Base-by-base conservation (phyloP, 2,113 vertebrate species). In the Heterotis niloticus region DNA sequence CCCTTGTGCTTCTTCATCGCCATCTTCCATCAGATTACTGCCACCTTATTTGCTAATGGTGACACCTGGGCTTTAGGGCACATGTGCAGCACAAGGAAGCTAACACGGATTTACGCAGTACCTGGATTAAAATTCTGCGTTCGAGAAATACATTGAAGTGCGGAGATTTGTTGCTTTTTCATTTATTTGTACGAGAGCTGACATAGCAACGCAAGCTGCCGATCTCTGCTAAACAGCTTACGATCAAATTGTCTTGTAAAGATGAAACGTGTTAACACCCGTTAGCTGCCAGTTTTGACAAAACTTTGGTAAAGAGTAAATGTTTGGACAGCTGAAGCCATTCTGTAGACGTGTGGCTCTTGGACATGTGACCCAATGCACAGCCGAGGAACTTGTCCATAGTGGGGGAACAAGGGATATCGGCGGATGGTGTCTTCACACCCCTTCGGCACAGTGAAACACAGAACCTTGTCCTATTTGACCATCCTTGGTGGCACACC, bases 51-150 rank as follows among this genome's bases (percentile, higher is more conserved):
- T 44, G 34, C 34, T 52, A 20, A 7, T 71, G 0, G 12, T 1
- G 10, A 51, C 4, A 5, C n/a, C 20, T 51, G 34, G 52, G 68
- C 28, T 70, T 70, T 11, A 11, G 44, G 4, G 17, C 52, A 70
- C n/a, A n/a, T 70, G 17, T 70, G 52, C 52, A 70, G 23, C 23
- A 28, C 28, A 70, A 70, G 68, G 34, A 70, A n/a, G n/a, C n/a
- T n/a, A n/a, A n/a, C n/a, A n/a, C n/a, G n/a, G n/a, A n/a, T n/a
- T n/a, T n/a, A n/a, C n/a, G n/a, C n/a, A 44, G 68, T 70, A 70
- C 52, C 34, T 52, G 34, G 13, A 4, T 5, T 51, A 18, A 4
- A 18, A n/a, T 51, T 70, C 17, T 69, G 10, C 26, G 28, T 17
- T n/a, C n/a, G 51, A 10, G 18, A 51, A 44, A 69, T 26, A 9